These are phyloP conservation scores for Ochropacha duplaris DNA, from an alignment of 2,888 invertebrate species.

Conservation along the genomic window DNA sequence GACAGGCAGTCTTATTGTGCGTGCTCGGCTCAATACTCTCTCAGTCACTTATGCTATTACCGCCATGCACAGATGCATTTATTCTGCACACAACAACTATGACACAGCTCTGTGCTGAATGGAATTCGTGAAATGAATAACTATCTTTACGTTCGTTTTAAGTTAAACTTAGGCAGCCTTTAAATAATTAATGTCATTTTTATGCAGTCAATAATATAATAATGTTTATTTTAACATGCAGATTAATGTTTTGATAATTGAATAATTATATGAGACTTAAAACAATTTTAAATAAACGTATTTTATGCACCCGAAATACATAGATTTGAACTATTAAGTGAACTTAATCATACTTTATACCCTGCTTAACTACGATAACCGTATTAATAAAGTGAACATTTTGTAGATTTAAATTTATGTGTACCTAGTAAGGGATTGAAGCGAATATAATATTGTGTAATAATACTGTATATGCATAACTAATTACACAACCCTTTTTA, in stretches of 20 bases:
- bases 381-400: constrained; percentile 37
- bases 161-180: neutral
- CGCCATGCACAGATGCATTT: no score
- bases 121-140: no score
- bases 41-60: no score
- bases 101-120: no score
- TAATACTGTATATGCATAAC: constrained; percentile 72
- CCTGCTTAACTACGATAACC: constrained; percentile 62
- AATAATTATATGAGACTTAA: neutral
- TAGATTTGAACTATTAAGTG: constrained; percentile 41
- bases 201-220: neutral
- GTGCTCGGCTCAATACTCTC: no score
- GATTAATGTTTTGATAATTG: neutral
- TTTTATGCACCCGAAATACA: constrained; percentile 39
- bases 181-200: neutral
- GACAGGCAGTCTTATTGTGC: no score
- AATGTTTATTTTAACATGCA: neutral
- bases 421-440: constrained; percentile 51
- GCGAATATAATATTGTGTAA: constrained; percentile 48
- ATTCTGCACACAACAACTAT: no score
- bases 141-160: neutral
- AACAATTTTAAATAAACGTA: neutral
- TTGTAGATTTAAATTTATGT: constrained; percentile 41
- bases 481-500: constrained; percentile 79
- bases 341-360: constrained; percentile 50